Evolutionary conservation across 2,797 vertebrate species (phyloP).

Genomic region (Hydrolagus colliei): DNA sequence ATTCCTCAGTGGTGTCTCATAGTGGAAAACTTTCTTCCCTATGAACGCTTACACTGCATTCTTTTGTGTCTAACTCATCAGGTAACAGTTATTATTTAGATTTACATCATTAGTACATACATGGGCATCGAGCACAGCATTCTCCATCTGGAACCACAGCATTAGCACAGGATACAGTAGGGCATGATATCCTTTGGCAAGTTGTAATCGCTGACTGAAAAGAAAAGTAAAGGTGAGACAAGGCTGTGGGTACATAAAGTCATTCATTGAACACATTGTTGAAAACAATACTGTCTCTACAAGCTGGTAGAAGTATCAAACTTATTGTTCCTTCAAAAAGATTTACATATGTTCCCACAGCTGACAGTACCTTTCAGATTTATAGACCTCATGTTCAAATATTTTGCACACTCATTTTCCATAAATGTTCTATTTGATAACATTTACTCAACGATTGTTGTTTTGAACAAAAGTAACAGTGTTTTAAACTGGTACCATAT

Average conservation of each 20-base stretch:
- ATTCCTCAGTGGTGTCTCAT: background rate
- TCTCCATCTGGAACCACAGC: conserved; percentile 91
- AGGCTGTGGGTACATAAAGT: background rate
- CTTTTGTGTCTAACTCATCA: background rate
- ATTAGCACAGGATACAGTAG: conserved; percentile 86
- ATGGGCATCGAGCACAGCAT: conserved; percentile 89
- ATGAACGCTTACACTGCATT: background rate
- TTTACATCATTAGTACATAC: conserved; percentile 61
- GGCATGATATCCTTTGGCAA: conserved; percentile 92
- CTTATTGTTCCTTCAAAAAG: background rate
- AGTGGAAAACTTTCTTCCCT: background rate
- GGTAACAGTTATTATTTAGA: background rate
- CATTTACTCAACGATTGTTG: background rate
- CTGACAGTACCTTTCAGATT: background rate
- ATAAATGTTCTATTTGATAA: background rate
- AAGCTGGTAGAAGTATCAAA: conserved; percentile 3
- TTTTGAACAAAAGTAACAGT: background rate
- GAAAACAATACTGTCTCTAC: background rate
- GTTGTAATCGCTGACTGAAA: conserved; percentile 83
- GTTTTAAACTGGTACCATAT: background rate
- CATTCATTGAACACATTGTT: background rate
- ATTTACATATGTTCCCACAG: background rate
- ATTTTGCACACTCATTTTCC: too few relatives aligned
- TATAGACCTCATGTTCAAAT: background rate
- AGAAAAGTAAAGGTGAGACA: conserved; percentile 32